Conservation (phyloP, 1,140 invertebrate genomes). For the Papilio xuthus region DNA sequence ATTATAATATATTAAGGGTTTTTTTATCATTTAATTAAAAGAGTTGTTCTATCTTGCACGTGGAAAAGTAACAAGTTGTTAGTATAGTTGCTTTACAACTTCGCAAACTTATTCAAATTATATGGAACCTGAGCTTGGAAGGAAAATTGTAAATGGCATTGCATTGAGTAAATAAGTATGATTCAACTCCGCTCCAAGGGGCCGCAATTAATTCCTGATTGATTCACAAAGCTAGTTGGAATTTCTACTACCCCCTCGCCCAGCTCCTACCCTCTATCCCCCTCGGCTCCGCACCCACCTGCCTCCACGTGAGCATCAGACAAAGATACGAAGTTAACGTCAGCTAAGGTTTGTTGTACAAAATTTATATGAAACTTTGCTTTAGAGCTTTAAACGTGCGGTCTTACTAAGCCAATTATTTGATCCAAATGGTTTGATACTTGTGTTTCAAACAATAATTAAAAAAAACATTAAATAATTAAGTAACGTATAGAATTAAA, state of each 20-base stretch:
- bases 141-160: conserved; percentile 40
- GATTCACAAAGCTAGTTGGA: conserved; percentile 74
- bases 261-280: conserved; percentile 30
- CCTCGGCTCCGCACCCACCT: conserved; percentile 46
- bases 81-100: conserved; percentile 5
- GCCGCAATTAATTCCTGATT: conserved; percentile 77
- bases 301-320: conserved; percentile 71
- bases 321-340: conserved; percentile 79
- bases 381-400: conserved; percentile 51
- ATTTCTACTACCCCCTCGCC: conserved; percentile 48
- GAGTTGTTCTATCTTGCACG: neutral
- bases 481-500: too few relatives aligned
- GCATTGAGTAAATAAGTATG: conserved; percentile 53
- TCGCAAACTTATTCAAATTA: conserved; percentile 28
- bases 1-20: too few relatives aligned
- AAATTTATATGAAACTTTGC: conserved; percentile 79
- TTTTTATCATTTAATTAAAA: too few relatives aligned
- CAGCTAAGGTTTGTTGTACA: conserved; percentile 77
- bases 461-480: too few relatives aligned
- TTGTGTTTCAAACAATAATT: neutral
- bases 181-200: conserved; percentile 60
- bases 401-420: conserved; percentile 49
- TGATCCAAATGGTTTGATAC: conserved; percentile 12
- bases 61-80: conserved; percentile 15
- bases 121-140: conserved; percentile 27